Evolutionary conservation across 2,888 invertebrate genomes (phyloP), one percentile per base, ranked within the genome.

Genomic region (Uloborus plumipes): DNA sequence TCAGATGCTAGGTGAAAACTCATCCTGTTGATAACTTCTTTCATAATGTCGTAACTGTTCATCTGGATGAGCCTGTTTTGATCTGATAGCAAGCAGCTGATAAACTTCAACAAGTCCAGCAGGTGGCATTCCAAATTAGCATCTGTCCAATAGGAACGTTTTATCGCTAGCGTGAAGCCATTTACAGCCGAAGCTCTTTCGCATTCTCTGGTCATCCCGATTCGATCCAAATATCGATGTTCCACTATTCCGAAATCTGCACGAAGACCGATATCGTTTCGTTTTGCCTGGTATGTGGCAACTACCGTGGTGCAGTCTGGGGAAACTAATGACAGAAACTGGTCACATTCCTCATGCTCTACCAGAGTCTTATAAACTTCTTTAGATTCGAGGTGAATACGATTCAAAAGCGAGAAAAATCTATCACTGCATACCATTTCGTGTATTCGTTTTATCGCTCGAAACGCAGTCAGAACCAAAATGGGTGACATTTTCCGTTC

Each of bases 181-280:
- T 26, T 50, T 31, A 72, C 65, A 62, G 39, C 62, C 13, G 50
- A 26, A 0, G 73, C 80, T 55, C 69, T 62, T 26, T 72, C 67
- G 51, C 72, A 67, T 7, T 67, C 72, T 22, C 47, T 51, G 15
- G 80, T 62, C 31, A 39, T 26, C 3, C 20, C 18, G 2, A 69
- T 74, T 2, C 18, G 22, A 11, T 69, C 31, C 16, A 80, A 20
- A 0, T 74, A 31, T 2, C 9, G 11, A 9, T 61, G 49, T 9
- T 80, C 74, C 0, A 58, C 20, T 13, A 74, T 50, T n/a, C 69
- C 80, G 16, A 80, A 80, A 14, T 61, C 80, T n/a, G 62, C 62
- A 2, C 2, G 22, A 6, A 80, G 26, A 0, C 49, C 20, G 11
- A 73, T 20, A 2, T 50, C 49, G 0, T 13, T 31, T 7, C 69